Percentiles rank a stretch among this genome's conserved stretches.
These are phyloP conservation scores for Marmota monax DNA, from an alignment of 2,113 vertebrate genomes.

Conservation along the genomic window DNA sequence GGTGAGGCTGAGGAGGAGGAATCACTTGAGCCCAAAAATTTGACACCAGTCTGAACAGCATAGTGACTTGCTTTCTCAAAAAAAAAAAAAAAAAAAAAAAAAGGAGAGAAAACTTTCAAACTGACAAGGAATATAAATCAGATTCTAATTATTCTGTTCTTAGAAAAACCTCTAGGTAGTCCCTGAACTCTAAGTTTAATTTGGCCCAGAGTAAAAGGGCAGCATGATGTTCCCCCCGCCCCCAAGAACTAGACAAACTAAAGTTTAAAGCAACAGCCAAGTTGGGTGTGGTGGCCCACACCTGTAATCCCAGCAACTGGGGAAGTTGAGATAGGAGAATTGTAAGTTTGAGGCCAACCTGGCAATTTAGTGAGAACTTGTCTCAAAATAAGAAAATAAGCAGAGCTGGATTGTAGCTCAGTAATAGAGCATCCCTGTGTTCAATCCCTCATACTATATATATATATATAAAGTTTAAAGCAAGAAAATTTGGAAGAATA, in stretches of 20 bases:
- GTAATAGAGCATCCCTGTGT: not conserved
- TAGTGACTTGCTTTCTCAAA: not conserved
- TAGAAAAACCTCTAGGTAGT: not conserved
- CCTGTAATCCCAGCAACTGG: not conserved
- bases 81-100: not conserved
- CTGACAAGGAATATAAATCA: not conserved
- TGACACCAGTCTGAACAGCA: too few species aligned
- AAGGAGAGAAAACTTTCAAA: not conserved
- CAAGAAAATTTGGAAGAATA: conserved; percentile 20
- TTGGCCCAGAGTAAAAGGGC: not conserved
- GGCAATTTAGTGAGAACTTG: not conserved
- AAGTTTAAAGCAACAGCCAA: not conserved
- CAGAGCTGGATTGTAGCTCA: not conserved
- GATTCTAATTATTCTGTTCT: not conserved
- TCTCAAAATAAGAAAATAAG: not conserved
- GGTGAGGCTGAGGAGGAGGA: too few species aligned
- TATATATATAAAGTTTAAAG: not conserved
- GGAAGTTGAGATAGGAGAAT: not conserved
- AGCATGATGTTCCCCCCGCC: not conserved
- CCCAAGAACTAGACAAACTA: not conserved
- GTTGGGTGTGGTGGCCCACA: not conserved
- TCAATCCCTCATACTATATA: not conserved
- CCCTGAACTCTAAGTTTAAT: conserved; percentile 1
- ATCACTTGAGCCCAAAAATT: too few species aligned
- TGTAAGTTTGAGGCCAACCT: not conserved